phyloP scores from a whole-genome alignment of 2,113 vertebrate species.

The Phalacrocorax carbo region DNA sequence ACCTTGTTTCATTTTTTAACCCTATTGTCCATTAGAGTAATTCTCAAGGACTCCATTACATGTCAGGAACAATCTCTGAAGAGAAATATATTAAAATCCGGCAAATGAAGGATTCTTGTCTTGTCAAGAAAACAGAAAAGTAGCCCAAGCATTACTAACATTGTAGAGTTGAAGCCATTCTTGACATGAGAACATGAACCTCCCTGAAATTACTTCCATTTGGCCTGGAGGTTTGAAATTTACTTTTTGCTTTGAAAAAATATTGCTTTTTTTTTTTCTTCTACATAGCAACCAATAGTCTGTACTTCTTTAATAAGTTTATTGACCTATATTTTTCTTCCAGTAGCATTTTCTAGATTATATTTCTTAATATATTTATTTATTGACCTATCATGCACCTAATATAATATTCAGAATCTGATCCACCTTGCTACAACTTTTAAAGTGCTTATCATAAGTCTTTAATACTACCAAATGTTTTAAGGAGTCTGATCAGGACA shows the following conservation, averaged over 20 bases:
- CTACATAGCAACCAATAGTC: neutral
- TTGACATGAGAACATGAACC: neutral
- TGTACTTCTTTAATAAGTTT: neutral
- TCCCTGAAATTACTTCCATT: neutral
- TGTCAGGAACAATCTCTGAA: neutral
- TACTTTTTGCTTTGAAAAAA: neutral
- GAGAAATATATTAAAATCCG: neutral
- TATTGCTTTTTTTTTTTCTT: neutral
- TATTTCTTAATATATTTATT: neutral
- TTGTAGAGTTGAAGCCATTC: neutral
- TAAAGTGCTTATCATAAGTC: constrained; percentile 1
- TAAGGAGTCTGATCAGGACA: neutral
- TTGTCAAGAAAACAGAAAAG: neutral
- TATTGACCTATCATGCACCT: neutral
- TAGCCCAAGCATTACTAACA: neutral
- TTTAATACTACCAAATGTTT: neutral
- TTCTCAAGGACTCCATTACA: neutral
- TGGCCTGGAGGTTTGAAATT: neutral
- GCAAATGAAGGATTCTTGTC: neutral
- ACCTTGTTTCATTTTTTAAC: neutral
- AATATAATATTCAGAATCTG: neutral
- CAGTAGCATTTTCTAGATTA: neutral
- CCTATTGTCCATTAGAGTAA: neutral
- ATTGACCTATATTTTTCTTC: neutral
- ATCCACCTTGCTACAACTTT: neutral